phyloP scores from a whole-genome alignment of 2,797 vertebrate species.

The Danio kyathit region DNA sequence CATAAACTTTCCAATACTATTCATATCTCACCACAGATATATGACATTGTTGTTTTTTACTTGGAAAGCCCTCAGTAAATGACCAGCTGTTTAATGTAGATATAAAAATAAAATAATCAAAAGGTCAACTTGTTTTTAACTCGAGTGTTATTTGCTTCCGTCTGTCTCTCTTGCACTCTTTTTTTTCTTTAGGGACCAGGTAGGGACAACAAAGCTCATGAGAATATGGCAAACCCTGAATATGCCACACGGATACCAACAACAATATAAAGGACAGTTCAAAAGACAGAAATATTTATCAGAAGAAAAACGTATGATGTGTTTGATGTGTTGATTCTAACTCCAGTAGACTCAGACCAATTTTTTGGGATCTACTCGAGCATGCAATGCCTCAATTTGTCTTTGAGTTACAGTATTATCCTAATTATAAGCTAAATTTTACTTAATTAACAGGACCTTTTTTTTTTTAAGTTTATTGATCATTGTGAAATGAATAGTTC shows the following conservation, averaged over 20 bases:
- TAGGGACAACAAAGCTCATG: neutral
- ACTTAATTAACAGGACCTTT: neutral
- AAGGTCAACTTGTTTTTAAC: slow-evolving; percentile 12
- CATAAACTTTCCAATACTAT: too few species aligned
- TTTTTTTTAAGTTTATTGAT: neutral
- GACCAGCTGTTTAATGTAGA: neutral
- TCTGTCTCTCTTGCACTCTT: neutral
- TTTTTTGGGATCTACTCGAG: neutral
- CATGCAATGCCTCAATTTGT: neutral
- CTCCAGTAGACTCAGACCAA: too few species aligned
- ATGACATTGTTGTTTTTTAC: neutral
- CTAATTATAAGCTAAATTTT: too few species aligned
- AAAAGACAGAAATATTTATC: neutral
- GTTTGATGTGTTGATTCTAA: too few species aligned
- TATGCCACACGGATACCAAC: too few species aligned
- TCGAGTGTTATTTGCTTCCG: slow-evolving; percentile 1
- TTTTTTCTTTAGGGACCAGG: neutral
- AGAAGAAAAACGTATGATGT: neutral
- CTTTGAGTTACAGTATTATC: neutral
- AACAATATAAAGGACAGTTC: neutral
- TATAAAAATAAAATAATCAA: neutral
- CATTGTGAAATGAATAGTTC: slow-evolving; percentile 3
- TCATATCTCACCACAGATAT: neutral
- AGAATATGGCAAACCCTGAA: neutral
- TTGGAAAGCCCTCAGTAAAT: neutral